These are phyloP conservation scores for Phenganax marumi DNA, from an alignment of 92 coral and sea anemone genomes.

Conservation along the genomic window DNA sequence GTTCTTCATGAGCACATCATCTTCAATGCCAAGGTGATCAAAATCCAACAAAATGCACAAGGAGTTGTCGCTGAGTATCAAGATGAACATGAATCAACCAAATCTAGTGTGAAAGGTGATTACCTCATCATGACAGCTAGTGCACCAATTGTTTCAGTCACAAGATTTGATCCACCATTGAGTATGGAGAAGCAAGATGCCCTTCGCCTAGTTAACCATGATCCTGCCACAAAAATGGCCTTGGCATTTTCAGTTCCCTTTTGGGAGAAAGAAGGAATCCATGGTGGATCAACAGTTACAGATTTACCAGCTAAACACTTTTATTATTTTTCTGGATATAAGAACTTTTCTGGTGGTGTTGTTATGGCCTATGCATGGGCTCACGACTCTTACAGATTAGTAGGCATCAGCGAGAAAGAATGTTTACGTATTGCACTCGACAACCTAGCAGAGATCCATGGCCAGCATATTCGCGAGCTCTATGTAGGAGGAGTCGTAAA, in stretches of 20 bases:
- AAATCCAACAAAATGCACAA: not conserved
- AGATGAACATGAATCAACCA: not conserved
- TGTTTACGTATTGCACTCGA: conserved; percentile 15
- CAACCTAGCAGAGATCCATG: conserved; percentile 13
- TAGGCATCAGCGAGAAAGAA: not conserved
- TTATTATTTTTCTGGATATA: conserved; percentile 21
- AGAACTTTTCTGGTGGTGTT: not conserved
- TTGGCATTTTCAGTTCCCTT: conserved; percentile 15
- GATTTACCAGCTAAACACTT: conserved; percentile 53
- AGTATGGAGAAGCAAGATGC: conserved; percentile 1
- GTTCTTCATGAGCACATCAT: not conserved
- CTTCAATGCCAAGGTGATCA: not conserved
- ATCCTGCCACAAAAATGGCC: conserved; percentile 4
- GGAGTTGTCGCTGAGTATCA: not conserved
- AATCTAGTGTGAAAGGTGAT: not conserved
- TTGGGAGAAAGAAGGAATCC: conserved; percentile 52
- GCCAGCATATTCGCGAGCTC: conserved; percentile 7
- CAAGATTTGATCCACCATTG: conserved; percentile 13
- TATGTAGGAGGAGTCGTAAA: conserved; percentile 3
- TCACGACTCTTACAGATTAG: not conserved
- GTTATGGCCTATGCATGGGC: conserved; percentile 2
- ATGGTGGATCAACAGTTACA: conserved; percentile 51
- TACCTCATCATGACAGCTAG: conserved; percentile 3
- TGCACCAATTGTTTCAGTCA: conserved; percentile 5
- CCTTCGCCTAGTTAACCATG: not conserved